Evolutionary conservation across 2,797 vertebrate species (phyloP).

Genomic region (Discoglossus pictus): DNA sequence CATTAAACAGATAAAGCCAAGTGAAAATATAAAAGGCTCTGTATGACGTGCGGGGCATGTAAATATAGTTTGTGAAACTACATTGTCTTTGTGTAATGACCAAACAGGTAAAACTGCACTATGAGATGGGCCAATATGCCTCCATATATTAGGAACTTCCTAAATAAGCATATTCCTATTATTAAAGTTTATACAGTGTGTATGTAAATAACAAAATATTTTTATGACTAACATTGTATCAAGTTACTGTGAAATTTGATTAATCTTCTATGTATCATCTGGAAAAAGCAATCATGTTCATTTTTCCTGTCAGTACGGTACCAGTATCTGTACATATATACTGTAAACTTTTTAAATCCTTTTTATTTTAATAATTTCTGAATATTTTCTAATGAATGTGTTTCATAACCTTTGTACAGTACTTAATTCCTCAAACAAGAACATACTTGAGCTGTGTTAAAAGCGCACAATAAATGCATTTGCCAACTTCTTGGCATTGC

Average conservation of each 20-base stretch:
- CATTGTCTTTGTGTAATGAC: constrained; percentile 69
- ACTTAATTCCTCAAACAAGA: neutral
- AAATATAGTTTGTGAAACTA: constrained; percentile 50
- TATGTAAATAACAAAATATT: constrained; percentile 92
- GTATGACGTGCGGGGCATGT: constrained; percentile 46
- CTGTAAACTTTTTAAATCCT: constrained; percentile 66
- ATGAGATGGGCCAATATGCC: constrained; percentile 60
- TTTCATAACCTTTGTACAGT: constrained; percentile 23
- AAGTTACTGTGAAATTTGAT: constrained; percentile 68
- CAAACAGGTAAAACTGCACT: constrained; percentile 68
- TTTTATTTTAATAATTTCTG: constrained; percentile 64
- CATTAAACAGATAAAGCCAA: constrained; percentile 79
- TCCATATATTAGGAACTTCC: constrained; percentile 60
- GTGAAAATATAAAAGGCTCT: constrained; percentile 64
- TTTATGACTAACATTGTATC: constrained; percentile 86
- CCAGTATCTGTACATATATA: constrained; percentile 62
- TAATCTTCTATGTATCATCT: constrained; percentile 72
- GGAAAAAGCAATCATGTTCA: constrained; percentile 55
- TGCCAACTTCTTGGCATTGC: constrained; percentile 4
- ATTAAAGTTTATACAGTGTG: constrained; percentile 76
- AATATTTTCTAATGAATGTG: constrained; percentile 16
- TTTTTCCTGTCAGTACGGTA: constrained; percentile 65
- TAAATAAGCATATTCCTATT: constrained; percentile 68
- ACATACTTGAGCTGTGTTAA: constrained; percentile 18
- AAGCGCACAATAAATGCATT: neutral